These are phyloP conservation scores for Zosterops borbonicus DNA, from an alignment of 2,113 vertebrate species.

Conservation along the genomic window DNA sequence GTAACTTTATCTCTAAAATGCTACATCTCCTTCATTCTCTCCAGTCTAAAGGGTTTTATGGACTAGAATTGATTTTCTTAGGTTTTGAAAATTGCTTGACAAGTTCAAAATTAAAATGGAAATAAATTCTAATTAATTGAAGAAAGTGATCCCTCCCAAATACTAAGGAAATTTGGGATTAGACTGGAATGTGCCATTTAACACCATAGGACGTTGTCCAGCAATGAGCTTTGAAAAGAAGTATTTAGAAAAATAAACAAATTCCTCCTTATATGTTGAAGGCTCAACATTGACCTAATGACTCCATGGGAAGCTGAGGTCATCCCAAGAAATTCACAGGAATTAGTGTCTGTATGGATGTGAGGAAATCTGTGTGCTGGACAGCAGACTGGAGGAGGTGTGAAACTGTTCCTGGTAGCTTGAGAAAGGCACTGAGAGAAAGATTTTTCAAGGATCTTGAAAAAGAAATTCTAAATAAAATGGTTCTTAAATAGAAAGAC, in stretches of 20 bases:
- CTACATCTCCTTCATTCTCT: background rate
- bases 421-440: background rate
- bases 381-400: background rate
- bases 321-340: background rate
- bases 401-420: background rate
- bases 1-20: background rate
- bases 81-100: background rate
- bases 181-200: background rate
- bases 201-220: background rate
- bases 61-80: background rate
- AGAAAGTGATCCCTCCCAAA: background rate
- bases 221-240: background rate
- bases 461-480: background rate
- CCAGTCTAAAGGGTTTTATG: background rate
- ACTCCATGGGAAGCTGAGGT: background rate
- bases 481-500: background rate
- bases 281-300: background rate
- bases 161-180: background rate
- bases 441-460: background rate
- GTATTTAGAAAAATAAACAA: slow-evolving; percentile 7
- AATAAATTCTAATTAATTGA: background rate
- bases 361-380: background rate
- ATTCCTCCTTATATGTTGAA: background rate
- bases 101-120: background rate
- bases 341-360: background rate